Base-by-base conservation (phyloP, 2,888 invertebrate genomes). In the Eumerus sabulonum region DNA sequence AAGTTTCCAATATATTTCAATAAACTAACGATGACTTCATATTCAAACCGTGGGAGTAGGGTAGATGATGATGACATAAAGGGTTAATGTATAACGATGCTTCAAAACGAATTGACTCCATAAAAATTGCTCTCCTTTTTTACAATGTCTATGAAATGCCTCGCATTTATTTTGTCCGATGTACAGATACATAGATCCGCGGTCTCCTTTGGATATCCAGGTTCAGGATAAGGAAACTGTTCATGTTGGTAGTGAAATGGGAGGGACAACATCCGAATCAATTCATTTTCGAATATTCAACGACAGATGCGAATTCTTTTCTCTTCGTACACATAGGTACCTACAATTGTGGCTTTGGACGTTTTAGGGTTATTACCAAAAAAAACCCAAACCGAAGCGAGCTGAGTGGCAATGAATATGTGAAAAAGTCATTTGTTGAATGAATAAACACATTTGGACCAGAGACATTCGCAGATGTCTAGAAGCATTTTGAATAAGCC, bases 1-100 rank as follows among this genome's bases (percentile, higher is more conserved):
- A 79, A 74, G 68, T 74, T 73, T 74, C 63, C 74, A 79, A 70
- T 74, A 68, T 68, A 64, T 79, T 70, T 74, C 53, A 66, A 79
- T 68, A 79, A 68, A 70, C 68, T 79, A 79, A 27, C 64, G 79
- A 74, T 73, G 60, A 36, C 27, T 27, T 4, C 42, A 53, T 59
- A 17, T 27, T 42, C 45, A 59, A 17, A 40, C 2, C 40, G 11
- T 27, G 27, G 12, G 9, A 40, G 40, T 3, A 40, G 5, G 40
- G 9, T 5, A 45, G 45, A 45, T 13, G 16, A 14, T 45, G 14
- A 11, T 13, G 36, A 14, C 63, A 56, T 71, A 42, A 56, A 50
- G 56, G 63, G 56, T 71, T 48, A 51, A 56, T 62, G 50, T 57
- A 56, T 70, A 68, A 51, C 44, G 59, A 70, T 44, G 45, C 38